Evolutionary conservation across 2,113 vertebrate species (phyloP).

Genomic region (Rhabdomys dilectus): DNA sequence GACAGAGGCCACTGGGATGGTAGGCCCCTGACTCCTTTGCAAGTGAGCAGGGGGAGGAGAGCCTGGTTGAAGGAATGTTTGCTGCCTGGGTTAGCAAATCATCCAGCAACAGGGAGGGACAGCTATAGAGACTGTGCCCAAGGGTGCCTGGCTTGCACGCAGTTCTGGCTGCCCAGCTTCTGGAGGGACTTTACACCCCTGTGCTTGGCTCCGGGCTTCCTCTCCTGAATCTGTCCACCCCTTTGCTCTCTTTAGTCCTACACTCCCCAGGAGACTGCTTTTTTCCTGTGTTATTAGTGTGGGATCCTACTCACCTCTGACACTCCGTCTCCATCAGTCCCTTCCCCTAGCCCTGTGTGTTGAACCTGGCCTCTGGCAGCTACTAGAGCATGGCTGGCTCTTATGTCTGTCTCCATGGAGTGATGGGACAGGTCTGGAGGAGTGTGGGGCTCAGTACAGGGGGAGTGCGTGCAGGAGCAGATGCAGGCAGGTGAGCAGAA

Average conservation of each 20-base stretch:
- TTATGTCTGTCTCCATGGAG: background rate
- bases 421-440: accelerated
- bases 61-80: background rate
- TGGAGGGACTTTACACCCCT: no score
- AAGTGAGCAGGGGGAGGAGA: background rate
- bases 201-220: background rate
- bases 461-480: background rate
- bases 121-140: background rate
- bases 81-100: background rate
- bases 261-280: background rate
- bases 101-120: background rate
- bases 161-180: background rate
- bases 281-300: background rate
- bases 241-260: background rate
- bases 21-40: background rate
- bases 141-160: accelerated
- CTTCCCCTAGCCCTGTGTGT: background rate
- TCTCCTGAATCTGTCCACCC: background rate
- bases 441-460: background rate
- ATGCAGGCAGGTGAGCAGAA: background rate
- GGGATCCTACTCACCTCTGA: background rate
- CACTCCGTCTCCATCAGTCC: background rate
- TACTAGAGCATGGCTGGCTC: background rate
- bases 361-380: background rate
- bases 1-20: background rate